Base-by-base conservation (phyloP, 2,888 invertebrate species). In the Euspilapteryx auroguttella region DNA sequence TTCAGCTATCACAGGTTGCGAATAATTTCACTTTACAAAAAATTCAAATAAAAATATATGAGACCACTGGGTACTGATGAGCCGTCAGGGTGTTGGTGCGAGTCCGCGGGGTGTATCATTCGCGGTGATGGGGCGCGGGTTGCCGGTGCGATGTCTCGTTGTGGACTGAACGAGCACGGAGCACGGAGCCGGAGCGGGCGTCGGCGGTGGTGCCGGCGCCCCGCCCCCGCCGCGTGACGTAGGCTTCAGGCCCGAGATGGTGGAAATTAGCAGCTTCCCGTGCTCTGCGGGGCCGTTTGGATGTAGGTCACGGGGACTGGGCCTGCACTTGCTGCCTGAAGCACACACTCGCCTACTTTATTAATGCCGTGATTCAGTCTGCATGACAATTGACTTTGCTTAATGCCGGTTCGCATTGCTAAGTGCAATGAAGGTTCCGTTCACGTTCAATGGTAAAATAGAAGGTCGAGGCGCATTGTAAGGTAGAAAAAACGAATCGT, bases 191-290 rank as follows among this genome's bases (percentile, higher is more conserved):
- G 53, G 45, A 47, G 46, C 53, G 52, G 46, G 44, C 45, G 44
- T 41, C 55, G 49, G 54, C 52, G 55, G 49, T 55, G 49, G 48
- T 55, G 50, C 45, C 48, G 39, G 44, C 51, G 49, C 48, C 37
- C 36, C 36, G 37, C 37, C 50, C 51, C 55, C 58, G 51, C 56
- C 43, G 56, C 55, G 69, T 68, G 69, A 68, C 66, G 54, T 49
- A 40, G 44, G 55, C 55, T 49, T 45, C 47, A 22, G 47, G 52
- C 50, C 51, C 49, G 55, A 56, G 62, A 59, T 65, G 68, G 63
- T 71, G 69, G 66, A 68, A 69, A 71, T 73, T 71, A 71, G 66
- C 73, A 73, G 73, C 71, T 73, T 73, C 73, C 68, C 71, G 69
- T 57, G 59, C 22, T 8, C 13, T 24, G 20, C 69, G 69, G 73